Evolutionary conservation across 2,797 vertebrate species (phyloP), one percentile per base, ranked within the genome.

Genomic region (Mormyrus hasselquistii): DNA sequence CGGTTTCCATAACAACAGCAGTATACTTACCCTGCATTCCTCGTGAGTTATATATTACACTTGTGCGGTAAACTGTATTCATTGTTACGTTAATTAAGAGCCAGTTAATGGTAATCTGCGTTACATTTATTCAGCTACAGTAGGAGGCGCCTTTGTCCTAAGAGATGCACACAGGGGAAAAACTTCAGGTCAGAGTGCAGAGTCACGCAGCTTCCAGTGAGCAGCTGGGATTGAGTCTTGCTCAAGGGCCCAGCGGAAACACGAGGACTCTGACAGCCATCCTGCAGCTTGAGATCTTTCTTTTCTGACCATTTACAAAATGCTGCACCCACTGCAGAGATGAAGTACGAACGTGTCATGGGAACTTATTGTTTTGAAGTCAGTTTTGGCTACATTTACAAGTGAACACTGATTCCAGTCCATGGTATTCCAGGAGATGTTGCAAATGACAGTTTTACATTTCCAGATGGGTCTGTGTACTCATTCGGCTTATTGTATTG

Each of bases 1-100:
- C 10, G 25, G 83, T 85, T 85, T 85, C 83, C 83, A 85, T 85
- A 85, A 85, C 83, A 79, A 79, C 73, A 53, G 10, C 83, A 25
- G 22, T 50, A 38, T 85, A 76, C 38, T 44, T 79, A 79, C 19
- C 38, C 38, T 79, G 73, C 38, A 85, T 85, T 25, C 22, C 10
- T 50, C 53, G n/a, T 29, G 14, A 50, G 22, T 7, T 85, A 85
- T 25, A 85, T 29, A 14, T 85, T 50, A 29, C 10, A 85, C 44
- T n/a, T 53, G 12, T 53, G 25, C 4, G 3, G 22, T 25, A 85
- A 34, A 22, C n/a, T 50, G 12, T 29, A 53, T 85, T 16, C 49
- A 29, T 85, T 79, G 47, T 85, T 14, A 50, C 53, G n/a, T 85
- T 53, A 85, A 25, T 84, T 10, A 84, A 47, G 82, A 25, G 12